Base-by-base conservation (phyloP, 2,797 vertebrate species). In the Notoglanidium macrostoma region DNA sequence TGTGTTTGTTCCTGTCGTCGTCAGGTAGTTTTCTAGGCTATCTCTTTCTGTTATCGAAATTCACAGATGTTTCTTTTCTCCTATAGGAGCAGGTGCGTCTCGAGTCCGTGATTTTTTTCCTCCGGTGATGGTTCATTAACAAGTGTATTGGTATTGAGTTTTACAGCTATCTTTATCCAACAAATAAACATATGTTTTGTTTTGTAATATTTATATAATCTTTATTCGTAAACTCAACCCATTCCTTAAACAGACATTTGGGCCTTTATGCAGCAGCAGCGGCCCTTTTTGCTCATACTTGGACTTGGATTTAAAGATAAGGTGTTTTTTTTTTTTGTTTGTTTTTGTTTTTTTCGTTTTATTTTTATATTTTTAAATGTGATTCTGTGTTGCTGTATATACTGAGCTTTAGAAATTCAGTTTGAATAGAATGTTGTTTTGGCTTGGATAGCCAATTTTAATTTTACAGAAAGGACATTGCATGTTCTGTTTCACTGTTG, bases 41-140 rank as follows among this genome's bases (percentile, higher is more conserved):
- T 72, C 67, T 87, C n/a, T 46, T 32, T 44, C 23, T 17, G 1
- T n/a, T 44, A 23, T 46, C 29, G 15, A 55, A 32, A 68, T 78
- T 26, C n/a, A 10, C 7, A 63, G 59, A 1, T 21, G 54, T 57
- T 65, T 67, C 54, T 68, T 49, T 54, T 21, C 26, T 14, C 46
- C 49, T 68, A 4, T 26, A 49, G 61, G 63, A 80, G 87, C 87
- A 88, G 87, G 83, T 88, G 87, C 76, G 68, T 85, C 44, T 79
- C 54, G 35, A 76, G 77, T 32, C 29, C 77, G 73, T 51, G 68
- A 74, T 29, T 87, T n/a, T 74, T n/a, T 29, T n/a, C 21, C 12
- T 84, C 35, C 23, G 0, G 19, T 65, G 29, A 19, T 68, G 55
- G 61, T 87, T 84, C 14, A 26, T 57, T 77, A 68, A 76, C 21